Evolutionary conservation across 2,888 invertebrate genomes (phyloP).

Genomic region (Quadroppia sp.): DNA sequence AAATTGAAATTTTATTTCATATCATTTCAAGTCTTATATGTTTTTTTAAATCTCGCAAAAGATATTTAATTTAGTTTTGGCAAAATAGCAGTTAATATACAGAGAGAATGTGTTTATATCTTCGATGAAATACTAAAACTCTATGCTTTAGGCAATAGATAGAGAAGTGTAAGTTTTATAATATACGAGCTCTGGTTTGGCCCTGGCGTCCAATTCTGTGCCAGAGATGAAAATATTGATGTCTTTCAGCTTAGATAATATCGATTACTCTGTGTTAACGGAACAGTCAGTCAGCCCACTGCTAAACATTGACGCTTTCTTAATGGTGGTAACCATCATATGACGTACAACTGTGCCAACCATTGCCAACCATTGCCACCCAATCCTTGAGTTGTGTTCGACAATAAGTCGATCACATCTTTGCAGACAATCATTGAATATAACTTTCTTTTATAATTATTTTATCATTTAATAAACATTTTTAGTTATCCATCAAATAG

Average conservation of each 20-base stretch:
- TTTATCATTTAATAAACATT: background rate
- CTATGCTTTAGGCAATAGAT: background rate
- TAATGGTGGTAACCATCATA: conserved; percentile 18
- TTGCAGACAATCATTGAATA: background rate
- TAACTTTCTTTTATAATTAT: background rate
- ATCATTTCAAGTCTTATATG: too few relatives aligned
- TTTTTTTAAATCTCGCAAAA: conserved; percentile 24
- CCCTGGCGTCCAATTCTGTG: background rate
- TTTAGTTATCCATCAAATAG: background rate
- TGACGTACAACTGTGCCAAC: conserved; percentile 18
- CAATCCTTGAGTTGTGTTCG: conserved; percentile 17
- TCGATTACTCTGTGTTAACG: conserved; percentile 23
- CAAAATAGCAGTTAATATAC: background rate
- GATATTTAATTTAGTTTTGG: conserved; percentile 30
- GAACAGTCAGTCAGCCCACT: conserved; percentile 31
- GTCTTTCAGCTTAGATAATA: conserved; percentile 20
- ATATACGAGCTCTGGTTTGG: background rate
- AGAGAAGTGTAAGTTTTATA: conserved; percentile 6
- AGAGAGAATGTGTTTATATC: background rate
- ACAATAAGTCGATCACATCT: conserved; percentile 20
- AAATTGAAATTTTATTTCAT: too few relatives aligned
- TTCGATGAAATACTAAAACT: background rate
- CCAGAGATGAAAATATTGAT: conserved; percentile 18
- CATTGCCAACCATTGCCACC: too few relatives aligned
- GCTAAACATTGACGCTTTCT: conserved; percentile 25